Evolutionary conservation across 2,888 invertebrate species (phyloP).

Genomic region (Pedicia rivosa): DNA sequence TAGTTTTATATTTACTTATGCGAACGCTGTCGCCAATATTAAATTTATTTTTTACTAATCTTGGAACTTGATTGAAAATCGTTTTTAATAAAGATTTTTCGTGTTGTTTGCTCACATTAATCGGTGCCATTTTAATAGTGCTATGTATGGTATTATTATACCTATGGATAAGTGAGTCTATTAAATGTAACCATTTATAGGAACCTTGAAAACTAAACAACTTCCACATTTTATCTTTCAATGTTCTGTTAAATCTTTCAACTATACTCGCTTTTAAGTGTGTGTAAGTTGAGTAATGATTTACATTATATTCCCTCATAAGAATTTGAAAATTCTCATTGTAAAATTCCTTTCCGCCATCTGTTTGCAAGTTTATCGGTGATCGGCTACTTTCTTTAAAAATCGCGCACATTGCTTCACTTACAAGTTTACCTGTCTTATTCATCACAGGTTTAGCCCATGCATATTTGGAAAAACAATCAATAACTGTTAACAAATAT

Average conservation of each 20-base stretch:
- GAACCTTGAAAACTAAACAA: conserved; percentile 13
- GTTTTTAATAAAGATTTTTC: conserved; percentile 9
- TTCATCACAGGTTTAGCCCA: conserved; percentile 22
- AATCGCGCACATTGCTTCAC: no score
- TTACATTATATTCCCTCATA: conserved; percentile 13
- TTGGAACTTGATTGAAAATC: conserved; percentile 9
- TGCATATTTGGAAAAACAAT: conserved; percentile 26
- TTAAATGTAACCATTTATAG: conserved; percentile 12
- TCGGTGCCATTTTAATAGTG: conserved; percentile 14
- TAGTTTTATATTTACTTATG: conserved; percentile 14
- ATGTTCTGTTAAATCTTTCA: conserved; percentile 13
- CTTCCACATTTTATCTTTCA: conserved; percentile 13
- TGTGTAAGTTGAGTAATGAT: conserved; percentile 12
- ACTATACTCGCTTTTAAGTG: conserved; percentile 18
- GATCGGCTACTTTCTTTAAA: no score
- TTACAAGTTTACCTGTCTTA: conserved; percentile 20
- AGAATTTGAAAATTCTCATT: conserved; percentile 15
- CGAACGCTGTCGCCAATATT: conserved; percentile 15
- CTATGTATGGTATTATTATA: conserved; percentile 15
- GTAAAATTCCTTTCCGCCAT: conserved; percentile 19
- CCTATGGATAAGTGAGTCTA: conserved; percentile 10
- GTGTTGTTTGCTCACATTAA: conserved; percentile 16
- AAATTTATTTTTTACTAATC: conserved; percentile 11
- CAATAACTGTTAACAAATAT: conserved; percentile 23
- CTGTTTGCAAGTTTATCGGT: conserved; percentile 18